These are phyloP conservation scores for Mus caroli DNA, from an alignment of 2,797 vertebrate species.

Conservation along the genomic window DNA sequence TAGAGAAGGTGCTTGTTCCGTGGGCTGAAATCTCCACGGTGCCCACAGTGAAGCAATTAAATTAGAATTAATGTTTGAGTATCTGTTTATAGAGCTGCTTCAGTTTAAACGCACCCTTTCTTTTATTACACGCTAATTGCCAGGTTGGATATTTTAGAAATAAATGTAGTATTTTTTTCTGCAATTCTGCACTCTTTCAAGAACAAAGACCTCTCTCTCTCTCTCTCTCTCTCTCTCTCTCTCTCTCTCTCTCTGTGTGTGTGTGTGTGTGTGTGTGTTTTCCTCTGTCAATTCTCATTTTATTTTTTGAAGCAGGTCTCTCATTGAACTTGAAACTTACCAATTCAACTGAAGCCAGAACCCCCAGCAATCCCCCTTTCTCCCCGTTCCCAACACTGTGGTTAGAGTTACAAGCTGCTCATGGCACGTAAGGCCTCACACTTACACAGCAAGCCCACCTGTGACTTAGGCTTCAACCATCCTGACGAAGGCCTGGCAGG, in stretches of 20 bases:
- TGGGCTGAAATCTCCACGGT: neutral
- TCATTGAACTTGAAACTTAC: neutral
- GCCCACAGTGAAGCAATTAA: neutral
- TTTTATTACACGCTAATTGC: neutral
- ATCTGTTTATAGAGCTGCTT: constrained; percentile 27
- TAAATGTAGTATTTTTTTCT: neutral
- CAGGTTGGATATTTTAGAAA: neutral
- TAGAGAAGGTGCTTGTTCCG: neutral
- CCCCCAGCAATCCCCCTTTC: neutral
- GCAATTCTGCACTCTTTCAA: constrained; percentile 4
- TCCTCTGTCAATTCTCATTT: neutral
- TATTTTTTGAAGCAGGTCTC: neutral
- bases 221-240: neutral
- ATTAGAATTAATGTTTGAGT: neutral
- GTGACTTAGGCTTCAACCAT: neutral
- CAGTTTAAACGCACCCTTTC: neutral
- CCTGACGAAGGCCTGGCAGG: neutral
- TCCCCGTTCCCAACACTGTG: neutral
- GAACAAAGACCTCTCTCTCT: neutral
- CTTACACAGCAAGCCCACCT: neutral
- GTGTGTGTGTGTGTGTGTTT: neutral
- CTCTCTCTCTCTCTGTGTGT: neutral
- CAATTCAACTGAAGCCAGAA: neutral
- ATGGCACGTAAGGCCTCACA: neutral
- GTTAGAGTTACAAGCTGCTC: neutral